These are phyloP conservation scores for Astatotilapia flaviijosephi DNA, from an alignment of 2,113 vertebrate species.

Conservation along the genomic window DNA sequence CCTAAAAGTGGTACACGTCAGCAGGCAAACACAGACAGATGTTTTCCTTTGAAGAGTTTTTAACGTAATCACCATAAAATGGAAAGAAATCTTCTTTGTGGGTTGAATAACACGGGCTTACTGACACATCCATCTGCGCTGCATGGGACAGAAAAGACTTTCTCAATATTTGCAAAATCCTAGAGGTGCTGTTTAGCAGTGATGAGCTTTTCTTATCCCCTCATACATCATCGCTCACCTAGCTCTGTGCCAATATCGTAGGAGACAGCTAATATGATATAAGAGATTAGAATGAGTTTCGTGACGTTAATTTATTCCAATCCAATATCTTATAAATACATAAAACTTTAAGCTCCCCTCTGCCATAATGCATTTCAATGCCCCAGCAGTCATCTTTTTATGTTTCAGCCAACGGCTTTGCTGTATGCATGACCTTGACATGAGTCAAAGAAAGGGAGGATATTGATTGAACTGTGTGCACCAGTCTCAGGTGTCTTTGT, in stretches of 20 bases:
- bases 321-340: conserved; percentile 44
- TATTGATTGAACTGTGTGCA: conserved; percentile 38
- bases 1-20: not conserved
- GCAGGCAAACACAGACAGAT: not conserved
- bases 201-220: conserved; percentile 26
- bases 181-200: conserved; percentile 30
- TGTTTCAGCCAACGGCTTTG: not conserved
- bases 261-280: conserved; percentile 41
- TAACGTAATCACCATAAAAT: conserved; percentile 20
- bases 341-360: conserved; percentile 22
- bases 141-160: conserved; percentile 4
- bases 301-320: conserved; percentile 47
- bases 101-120: conserved; percentile 8
- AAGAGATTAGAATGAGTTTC: conserved; percentile 53
- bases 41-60: conserved; percentile 17
- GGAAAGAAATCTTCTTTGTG: conserved; percentile 11
- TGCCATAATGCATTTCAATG: conserved; percentile 23
- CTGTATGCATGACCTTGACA: conserved; percentile 36
- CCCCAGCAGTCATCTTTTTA: conserved; percentile 20
- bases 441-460: conserved; percentile 1
- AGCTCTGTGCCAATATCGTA: conserved; percentile 1
- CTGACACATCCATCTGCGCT: conserved; percentile 1
- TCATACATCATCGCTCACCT: conserved; percentile 23
- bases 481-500: not conserved
- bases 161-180: conserved; percentile 36